These are phyloP conservation scores for Lutraria lutraria DNA, from an alignment of 2,888 invertebrate genomes.

Conservation along the genomic window DNA sequence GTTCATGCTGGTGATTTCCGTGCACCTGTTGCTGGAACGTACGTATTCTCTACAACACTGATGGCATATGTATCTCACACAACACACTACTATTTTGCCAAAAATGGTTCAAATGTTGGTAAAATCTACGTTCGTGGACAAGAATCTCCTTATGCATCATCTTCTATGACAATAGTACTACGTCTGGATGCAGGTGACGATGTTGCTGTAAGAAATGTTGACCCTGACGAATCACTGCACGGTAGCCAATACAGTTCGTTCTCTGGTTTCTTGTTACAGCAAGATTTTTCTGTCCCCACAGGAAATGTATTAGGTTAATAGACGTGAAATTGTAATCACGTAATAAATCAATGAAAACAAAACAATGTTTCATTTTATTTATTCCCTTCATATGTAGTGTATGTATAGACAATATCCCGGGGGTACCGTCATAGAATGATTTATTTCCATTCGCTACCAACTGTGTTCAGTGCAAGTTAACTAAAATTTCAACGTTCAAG, in stretches of 20 bases:
- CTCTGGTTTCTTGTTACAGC: slow-evolving; percentile 30
- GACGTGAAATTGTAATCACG: neutral
- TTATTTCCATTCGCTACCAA: too few relatives aligned
- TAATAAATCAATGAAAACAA: too few relatives aligned
- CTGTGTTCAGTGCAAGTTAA: too few relatives aligned
- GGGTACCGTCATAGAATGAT: neutral
- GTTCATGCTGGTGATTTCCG: slow-evolving; percentile 45
- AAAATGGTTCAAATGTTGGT: neutral
- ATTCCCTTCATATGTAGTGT: too few relatives aligned
- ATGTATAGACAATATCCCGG: neutral
- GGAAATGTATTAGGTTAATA: neutral
- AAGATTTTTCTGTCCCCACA: neutral
- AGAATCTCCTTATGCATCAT: neutral
- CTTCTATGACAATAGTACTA: slow-evolving; percentile 19
- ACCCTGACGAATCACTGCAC: slow-evolving; percentile 12
- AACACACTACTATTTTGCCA: slow-evolving; percentile 1
- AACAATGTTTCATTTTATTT: too few relatives aligned
- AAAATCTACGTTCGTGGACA: slow-evolving; percentile 7
- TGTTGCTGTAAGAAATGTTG: slow-evolving; percentile 19
- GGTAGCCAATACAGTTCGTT: slow-evolving; percentile 4
- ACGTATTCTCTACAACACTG: slow-evolving; percentile 44
- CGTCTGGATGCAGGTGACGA: slow-evolving; percentile 16
- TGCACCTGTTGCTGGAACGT: slow-evolving; percentile 45
- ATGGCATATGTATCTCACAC: slow-evolving; percentile 18
- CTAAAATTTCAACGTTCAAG: too few relatives aligned